These are phyloP conservation scores for Phalanger gymnotis DNA, from an alignment of 2,797 vertebrate species.

Conservation along the genomic window DNA sequence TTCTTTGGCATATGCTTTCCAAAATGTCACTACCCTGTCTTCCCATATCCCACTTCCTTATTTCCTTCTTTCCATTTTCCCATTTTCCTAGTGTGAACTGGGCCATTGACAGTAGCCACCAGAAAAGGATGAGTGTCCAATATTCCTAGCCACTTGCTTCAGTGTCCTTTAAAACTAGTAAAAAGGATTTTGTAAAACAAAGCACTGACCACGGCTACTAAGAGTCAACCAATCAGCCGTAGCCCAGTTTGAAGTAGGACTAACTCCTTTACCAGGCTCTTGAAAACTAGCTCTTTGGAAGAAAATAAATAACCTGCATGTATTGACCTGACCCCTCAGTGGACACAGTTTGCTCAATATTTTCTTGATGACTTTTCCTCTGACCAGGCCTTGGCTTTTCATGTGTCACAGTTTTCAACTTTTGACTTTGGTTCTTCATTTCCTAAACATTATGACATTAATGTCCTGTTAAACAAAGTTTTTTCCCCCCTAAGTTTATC, in stretches of 20 bases:
- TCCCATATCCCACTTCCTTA: background rate
- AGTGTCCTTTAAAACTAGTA: constrained; percentile 2
- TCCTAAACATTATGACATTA: background rate
- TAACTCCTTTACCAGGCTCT: background rate
- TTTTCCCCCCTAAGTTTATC: constrained; percentile 1
- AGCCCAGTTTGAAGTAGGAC: too few species aligned
- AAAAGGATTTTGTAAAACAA: background rate
- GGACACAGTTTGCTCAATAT: background rate
- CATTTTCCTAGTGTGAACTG: background rate
- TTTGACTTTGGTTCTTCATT: background rate
- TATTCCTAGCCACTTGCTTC: background rate
- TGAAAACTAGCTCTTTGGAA: background rate
- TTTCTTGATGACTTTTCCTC: background rate
- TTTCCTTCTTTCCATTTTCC: background rate
- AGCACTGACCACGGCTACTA: background rate
- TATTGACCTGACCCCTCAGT: background rate
- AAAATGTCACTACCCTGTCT: background rate
- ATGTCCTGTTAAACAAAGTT: background rate
- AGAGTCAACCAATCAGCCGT: background rate
- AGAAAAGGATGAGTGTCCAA: background rate
- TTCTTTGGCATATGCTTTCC: constrained; percentile 2
- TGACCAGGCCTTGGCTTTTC: background rate
- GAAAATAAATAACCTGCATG: background rate
- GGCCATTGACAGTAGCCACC: background rate
- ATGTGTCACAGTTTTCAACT: accelerated